Evolutionary conservation across 2,113 vertebrate species (phyloP).

Genomic region (Fulica atra): DNA sequence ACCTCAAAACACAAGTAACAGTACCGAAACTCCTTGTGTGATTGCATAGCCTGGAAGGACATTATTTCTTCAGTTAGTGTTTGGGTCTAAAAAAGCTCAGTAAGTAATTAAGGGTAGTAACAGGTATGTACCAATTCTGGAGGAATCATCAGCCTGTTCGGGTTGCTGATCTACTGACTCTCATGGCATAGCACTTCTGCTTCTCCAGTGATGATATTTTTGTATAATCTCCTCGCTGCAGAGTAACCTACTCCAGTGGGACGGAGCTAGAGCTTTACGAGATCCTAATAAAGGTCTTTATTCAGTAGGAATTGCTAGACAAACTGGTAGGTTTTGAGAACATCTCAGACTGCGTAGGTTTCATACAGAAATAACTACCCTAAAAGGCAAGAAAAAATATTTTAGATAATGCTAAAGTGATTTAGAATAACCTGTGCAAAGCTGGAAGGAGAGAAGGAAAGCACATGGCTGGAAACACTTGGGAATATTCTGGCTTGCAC

Average conservation of each 20-base stretch:
- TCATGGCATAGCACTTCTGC: neutral
- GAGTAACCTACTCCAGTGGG: neutral
- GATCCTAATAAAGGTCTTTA: neutral
- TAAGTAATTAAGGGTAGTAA: neutral
- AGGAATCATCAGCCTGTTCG: neutral
- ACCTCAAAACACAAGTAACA: neutral
- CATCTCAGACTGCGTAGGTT: neutral
- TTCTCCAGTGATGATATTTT: neutral
- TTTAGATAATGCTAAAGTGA: neutral
- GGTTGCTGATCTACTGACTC: neutral
- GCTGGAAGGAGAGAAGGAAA: neutral
- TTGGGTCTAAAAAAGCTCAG: neutral
- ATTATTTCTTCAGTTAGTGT: neutral
- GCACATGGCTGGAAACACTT: neutral
- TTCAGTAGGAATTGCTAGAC: neutral
- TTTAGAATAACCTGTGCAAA: neutral
- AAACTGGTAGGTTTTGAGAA: neutral
- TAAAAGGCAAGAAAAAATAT: slow-evolving; percentile 15
- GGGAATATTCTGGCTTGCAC: slow-evolving; percentile 15
- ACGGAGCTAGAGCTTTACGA: neutral
- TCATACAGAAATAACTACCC: neutral
- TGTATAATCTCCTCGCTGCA: neutral
- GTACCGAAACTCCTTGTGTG: neutral
- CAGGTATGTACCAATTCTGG: neutral
- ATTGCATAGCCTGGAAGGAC: neutral